A percentile compares a stretch with the other conserved stretches of the same genome.
phyloP scores from a whole-genome alignment of 2,113 vertebrate species.

The Hylia prasina region DNA sequence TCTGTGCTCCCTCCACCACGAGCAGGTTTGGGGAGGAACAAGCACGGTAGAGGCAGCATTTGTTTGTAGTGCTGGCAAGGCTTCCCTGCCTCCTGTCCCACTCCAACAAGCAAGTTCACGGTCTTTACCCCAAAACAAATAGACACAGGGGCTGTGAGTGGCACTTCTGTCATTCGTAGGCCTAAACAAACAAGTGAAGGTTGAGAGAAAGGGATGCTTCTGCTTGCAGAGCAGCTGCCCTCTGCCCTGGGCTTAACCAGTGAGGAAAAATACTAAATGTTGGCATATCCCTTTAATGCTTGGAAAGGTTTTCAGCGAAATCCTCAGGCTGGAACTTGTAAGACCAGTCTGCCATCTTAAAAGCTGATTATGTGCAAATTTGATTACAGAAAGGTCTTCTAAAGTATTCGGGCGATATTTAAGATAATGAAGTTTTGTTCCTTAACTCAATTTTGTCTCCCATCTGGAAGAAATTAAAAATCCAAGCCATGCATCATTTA shows the following conservation, averaged over 20 bases:
- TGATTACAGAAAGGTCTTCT: not conserved
- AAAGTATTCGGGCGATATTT: not conserved
- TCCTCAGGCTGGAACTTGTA: not conserved
- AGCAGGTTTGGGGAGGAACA: not conserved
- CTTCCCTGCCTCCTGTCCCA: not conserved
- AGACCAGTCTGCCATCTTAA: not conserved
- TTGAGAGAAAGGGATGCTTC: not conserved
- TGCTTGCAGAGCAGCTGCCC: not conserved
- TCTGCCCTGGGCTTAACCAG: accelerated
- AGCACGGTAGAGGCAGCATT: not conserved
- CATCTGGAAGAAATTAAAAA: constrained; percentile 38
- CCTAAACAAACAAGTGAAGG: not conserved
- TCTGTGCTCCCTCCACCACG: not conserved
- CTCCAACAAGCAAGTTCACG: not conserved
- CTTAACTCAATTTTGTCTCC: not conserved
- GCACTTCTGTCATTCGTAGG: not conserved
- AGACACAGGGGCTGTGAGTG: not conserved
- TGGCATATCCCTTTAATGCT: not conserved
- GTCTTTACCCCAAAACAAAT: not conserved
- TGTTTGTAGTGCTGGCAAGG: not conserved
- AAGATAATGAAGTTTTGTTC: not conserved
- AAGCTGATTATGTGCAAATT: not conserved
- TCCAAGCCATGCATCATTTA: not conserved
- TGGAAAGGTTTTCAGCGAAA: not conserved
- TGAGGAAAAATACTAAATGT: not conserved